A percentile compares a stretch with the other conserved stretches of the same genome.
These are phyloP conservation scores for Hemicordylus capensis DNA, from an alignment of 2,113 vertebrate genomes.

Conservation along the genomic window DNA sequence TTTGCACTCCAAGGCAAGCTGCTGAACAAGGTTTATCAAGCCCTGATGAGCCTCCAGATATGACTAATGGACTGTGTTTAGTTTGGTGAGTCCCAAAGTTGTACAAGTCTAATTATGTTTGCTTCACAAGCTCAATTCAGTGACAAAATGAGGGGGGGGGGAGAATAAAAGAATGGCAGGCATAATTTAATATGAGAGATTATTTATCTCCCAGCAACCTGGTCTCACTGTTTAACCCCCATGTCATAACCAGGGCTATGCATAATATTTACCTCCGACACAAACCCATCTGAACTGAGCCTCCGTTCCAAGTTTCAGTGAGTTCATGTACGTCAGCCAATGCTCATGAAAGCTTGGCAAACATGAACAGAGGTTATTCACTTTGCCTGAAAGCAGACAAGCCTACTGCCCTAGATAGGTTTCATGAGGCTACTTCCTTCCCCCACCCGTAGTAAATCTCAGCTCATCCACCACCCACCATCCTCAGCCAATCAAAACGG, in stretches of 20 bases:
- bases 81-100: not conserved
- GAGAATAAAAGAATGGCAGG: not conserved
- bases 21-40: not conserved
- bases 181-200: not conserved
- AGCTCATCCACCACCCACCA: not conserved
- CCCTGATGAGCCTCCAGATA: not conserved
- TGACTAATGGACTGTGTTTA: not conserved
- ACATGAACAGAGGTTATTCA: conserved; percentile 34
- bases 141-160: fast-evolving
- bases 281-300: conserved; percentile 30
- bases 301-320: conserved; percentile 40
- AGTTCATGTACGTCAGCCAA: conserved; percentile 46
- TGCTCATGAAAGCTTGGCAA: conserved; percentile 33
- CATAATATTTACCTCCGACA: conserved; percentile 23
- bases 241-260: not conserved
- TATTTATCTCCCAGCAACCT: conserved; percentile 14
- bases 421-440: not conserved
- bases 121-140: not conserved
- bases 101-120: not conserved
- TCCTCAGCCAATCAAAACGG: not conserved
- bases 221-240: not conserved
- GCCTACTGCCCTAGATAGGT: conserved; percentile 16
- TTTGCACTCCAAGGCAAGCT: not conserved
- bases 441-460: conserved; percentile 11
- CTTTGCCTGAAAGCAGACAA: conserved; percentile 36